A percentile compares a stretch with the other conserved stretches of the same genome.
Evolutionary conservation across 1,140 invertebrate genomes (phyloP).

Genomic region (Catajapyx aquilonaris): DNA sequence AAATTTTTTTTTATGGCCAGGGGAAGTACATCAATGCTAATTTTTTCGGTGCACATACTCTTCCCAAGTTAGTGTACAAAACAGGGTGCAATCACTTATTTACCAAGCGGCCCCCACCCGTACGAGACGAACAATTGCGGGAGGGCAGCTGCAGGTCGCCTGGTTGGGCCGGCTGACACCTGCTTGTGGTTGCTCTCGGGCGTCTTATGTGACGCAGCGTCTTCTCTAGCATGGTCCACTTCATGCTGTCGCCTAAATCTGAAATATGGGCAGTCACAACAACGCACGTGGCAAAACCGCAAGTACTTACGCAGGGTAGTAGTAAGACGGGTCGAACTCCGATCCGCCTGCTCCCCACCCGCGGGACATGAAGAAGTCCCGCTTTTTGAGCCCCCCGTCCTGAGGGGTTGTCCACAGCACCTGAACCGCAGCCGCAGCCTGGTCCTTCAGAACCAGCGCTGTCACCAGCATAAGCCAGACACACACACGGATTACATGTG

Average conservation of each 20-base stretch:
- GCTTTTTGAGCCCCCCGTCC: too few species aligned
- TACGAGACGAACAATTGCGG: slow-evolving; percentile 28
- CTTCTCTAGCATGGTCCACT: background rate
- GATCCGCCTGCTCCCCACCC: slow-evolving; percentile 23
- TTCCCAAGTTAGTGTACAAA: too few species aligned
- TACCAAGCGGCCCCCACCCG: slow-evolving; percentile 24
- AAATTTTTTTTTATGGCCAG: too few species aligned
- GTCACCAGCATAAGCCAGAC: background rate
- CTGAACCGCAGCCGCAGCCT: background rate
- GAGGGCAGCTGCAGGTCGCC: slow-evolving; percentile 19
- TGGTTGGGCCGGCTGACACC: slow-evolving; percentile 11
- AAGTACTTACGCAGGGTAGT: too few species aligned
- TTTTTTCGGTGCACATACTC: too few species aligned
- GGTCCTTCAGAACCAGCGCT: background rate
- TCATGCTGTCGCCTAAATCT: background rate
- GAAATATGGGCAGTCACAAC: too few species aligned
- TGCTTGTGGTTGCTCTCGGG: background rate
- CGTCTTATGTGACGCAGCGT: background rate
- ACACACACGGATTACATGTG: too few species aligned
- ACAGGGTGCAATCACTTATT: too few species aligned
- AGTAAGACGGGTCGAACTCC: background rate
- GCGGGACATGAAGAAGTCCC: slow-evolving; percentile 17
- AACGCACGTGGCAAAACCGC: too few species aligned
- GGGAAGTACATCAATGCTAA: too few species aligned
- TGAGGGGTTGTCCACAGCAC: too few species aligned